Conservation (phyloP, 2,797 vertebrate species). For the Macropodus opercularis region DNA sequence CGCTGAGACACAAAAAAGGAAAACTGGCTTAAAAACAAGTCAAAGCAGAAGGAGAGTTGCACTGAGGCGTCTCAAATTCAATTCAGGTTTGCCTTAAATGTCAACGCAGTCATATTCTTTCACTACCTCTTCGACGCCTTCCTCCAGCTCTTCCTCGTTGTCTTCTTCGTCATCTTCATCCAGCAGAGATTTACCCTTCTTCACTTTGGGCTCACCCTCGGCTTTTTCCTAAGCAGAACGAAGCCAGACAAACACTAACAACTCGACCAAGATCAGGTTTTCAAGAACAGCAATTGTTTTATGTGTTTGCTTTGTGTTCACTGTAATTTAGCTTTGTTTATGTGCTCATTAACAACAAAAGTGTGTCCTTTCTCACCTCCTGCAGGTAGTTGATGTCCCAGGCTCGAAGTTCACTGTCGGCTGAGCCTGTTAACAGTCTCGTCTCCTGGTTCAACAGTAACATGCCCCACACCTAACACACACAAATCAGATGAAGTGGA, state of each 20-base stretch:
- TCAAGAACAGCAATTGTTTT: not conserved
- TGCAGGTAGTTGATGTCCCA: slow-evolving; percentile 89
- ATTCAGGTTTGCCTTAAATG: not conserved
- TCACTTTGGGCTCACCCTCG: slow-evolving; percentile 85
- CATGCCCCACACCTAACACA: slow-evolving; percentile 91
- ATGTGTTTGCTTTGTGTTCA: not conserved
- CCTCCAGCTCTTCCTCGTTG: slow-evolving; percentile 71
- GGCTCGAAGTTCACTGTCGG: slow-evolving; percentile 94
- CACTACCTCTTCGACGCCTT: slow-evolving; percentile 82
- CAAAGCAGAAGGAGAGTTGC: no score
- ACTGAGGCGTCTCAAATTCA: not conserved
- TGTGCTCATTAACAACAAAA: no score
- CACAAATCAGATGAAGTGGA: no score
- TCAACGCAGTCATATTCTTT: no score
- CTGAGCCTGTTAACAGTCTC: slow-evolving; percentile 90
- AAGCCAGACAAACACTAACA: not conserved
- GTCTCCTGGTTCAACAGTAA: slow-evolving; percentile 86
- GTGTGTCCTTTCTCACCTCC: slow-evolving; percentile 80
- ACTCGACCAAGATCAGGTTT: not conserved
- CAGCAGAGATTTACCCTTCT: slow-evolving; percentile 85
- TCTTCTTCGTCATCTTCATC: slow-evolving; percentile 52
- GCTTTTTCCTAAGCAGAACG: slow-evolving; percentile 79
- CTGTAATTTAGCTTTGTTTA: no score
- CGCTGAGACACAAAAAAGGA: no score
- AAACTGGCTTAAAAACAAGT: no score